Evolutionary conservation across 2,888 invertebrate genomes (phyloP), one percentile per base, ranked within the genome.

Genomic region (Chironomus tentans): DNA sequence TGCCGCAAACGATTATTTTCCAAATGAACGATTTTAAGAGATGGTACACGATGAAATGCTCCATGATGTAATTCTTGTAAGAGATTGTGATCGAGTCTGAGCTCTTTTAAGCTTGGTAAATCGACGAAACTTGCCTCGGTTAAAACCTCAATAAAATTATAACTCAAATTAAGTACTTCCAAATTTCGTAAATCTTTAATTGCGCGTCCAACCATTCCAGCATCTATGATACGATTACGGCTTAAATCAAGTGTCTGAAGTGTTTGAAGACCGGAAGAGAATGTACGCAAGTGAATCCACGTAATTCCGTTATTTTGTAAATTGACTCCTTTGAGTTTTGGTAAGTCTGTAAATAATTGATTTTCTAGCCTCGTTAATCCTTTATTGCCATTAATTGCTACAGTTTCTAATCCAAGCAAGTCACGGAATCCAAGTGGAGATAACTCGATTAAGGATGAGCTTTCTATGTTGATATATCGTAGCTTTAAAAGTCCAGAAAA

Each of bases 71-170:
- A 87, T 79, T 92, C 90, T 15, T 88, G 88, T 68, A 94, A 92
- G 68, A 88, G 86, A 81, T 94, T 94, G 79, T 89, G 87, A 7
- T 92, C 89, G 65, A 93, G 81, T 77, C 88, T 87, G 69, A 94
- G 81, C 78, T 88, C 88, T 77, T 89, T 88, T 12, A 94, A 82
- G 80, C 89, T 87, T 0, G 91, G 89, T 77, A 93, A 85, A 81
- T 93, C 92, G 2, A 92, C 91, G 83, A 94, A 93, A 0, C 92
- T 89, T 0, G 90, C 93, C 84, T 93, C 93, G 48, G 86, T 87
- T 48, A 95, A 84, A 78, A 89, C 87, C 77, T 88, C 89, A 73
- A 94, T 90, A 38, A 86, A 84, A 81, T 95, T 95, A 76, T 88
- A 83, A 80, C 92, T 92, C 13, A 95, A 83, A 77, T 90, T 87